Percentiles rank a stretch among this genome's conserved stretches.
Evolutionary conservation across 2,113 vertebrate genomes (phyloP).

Genomic region (Sinocyclocheilus maitianheensis): DNA sequence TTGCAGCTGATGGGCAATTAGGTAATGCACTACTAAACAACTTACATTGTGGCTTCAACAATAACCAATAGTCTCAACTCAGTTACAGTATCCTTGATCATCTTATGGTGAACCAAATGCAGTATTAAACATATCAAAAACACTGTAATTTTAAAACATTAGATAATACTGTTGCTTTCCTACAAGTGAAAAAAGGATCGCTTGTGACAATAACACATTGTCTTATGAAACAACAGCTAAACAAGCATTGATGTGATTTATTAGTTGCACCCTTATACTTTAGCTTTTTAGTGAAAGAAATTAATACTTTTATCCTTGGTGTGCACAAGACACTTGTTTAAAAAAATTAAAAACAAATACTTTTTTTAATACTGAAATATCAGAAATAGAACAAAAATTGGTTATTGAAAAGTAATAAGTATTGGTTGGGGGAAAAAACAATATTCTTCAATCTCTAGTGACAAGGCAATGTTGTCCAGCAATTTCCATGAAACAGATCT

Average conservation of each 20-base stretch:
- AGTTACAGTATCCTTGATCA: background rate
- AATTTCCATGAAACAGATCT: background rate
- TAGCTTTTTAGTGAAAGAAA: background rate
- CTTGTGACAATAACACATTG: background rate
- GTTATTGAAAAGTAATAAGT: background rate
- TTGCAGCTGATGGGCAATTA: constrained; percentile 1
- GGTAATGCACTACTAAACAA: constrained; percentile 6
- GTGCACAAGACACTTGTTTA: too few relatives aligned
- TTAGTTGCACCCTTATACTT: background rate
- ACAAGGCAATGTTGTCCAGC: background rate
- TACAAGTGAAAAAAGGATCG: background rate
- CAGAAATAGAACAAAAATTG: background rate
- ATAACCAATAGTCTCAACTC: background rate
- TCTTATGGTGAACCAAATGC: background rate
- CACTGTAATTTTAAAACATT: background rate
- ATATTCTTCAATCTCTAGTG: background rate
- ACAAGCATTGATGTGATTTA: background rate
- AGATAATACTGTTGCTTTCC: background rate
- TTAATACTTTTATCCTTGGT: too few relatives aligned
- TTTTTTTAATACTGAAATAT: background rate
- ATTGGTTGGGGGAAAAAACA: background rate
- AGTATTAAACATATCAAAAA: background rate
- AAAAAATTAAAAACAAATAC: too few relatives aligned
- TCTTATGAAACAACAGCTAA: background rate
- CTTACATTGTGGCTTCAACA: background rate